Evolutionary conservation across 92 coral and sea anemone species (phyloP).

Genomic region (Phymanthus crucifer): DNA sequence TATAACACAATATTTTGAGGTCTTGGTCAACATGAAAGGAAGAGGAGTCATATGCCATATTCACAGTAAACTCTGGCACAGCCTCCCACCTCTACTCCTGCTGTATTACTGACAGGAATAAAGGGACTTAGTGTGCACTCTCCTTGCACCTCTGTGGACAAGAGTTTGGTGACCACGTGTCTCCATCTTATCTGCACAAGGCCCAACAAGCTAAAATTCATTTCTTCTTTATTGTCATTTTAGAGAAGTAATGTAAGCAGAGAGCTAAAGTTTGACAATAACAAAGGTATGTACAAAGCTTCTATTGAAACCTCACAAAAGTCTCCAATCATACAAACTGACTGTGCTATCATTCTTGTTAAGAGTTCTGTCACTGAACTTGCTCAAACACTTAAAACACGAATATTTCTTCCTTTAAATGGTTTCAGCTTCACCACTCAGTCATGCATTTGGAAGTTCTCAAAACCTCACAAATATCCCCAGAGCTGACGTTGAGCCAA

Average conservation of each 20-base stretch:
- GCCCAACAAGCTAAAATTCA: neutral
- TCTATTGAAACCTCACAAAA: too few species aligned
- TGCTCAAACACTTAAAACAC: neutral
- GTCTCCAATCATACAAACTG: too few species aligned
- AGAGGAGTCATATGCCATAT: too few species aligned
- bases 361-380: too few species aligned
- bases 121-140: too few species aligned
- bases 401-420: neutral
- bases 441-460: conserved; percentile 51
- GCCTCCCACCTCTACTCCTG: too few species aligned
- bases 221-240: conserved; percentile 31
- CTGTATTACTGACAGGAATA: too few species aligned
- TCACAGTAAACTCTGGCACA: too few species aligned
- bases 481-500: conserved; percentile 77
- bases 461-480: conserved; percentile 55
- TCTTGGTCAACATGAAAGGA: too few species aligned
- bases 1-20: neutral
- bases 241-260: conserved; percentile 48
- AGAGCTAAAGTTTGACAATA: conserved; percentile 52
- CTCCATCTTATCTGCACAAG: neutral
- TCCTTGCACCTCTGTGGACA: too few species aligned
- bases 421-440: conserved; percentile 19
- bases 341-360: too few species aligned
- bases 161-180: neutral
- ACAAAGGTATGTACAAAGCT: conserved; percentile 25